phyloP scores from a whole-genome alignment of 2,797 vertebrate genomes.

The Ataeniobius toweri region DNA sequence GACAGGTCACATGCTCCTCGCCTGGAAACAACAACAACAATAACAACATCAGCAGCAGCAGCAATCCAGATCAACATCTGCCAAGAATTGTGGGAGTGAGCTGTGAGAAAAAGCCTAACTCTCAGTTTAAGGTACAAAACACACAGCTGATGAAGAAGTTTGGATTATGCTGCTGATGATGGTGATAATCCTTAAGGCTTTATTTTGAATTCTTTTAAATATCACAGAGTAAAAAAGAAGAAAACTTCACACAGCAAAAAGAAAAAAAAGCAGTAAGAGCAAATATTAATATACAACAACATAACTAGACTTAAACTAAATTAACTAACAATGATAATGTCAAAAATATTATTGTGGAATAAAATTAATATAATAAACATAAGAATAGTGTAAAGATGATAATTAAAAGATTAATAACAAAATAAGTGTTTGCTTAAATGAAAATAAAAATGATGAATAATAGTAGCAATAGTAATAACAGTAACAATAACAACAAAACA shows the following conservation, averaged over 20 bases:
- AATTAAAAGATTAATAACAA: too few species aligned
- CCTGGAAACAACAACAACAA: constrained; percentile 79
- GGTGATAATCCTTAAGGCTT: not conserved
- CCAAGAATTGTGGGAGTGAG: constrained; percentile 79
- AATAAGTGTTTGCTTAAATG: too few species aligned
- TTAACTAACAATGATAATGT: too few species aligned
- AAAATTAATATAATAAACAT: not conserved
- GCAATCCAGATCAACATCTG: constrained; percentile 55
- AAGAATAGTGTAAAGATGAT: too few species aligned
- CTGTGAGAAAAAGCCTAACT: constrained; percentile 75
- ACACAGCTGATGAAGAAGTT: not conserved
- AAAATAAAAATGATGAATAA: too few species aligned
- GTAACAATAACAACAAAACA: too few species aligned
- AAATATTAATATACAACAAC: too few species aligned
- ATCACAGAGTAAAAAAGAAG: not conserved
- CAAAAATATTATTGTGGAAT: not conserved
- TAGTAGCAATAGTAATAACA: too few species aligned
- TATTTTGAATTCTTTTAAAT: not conserved
- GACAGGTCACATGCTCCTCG: constrained; percentile 26
- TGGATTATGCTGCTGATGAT: not conserved
- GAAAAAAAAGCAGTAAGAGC: too few species aligned
- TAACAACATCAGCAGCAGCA: constrained; percentile 29
- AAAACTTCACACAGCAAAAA: not conserved
- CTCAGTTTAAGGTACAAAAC: constrained; percentile 79
- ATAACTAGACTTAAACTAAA: too few species aligned